Conservation (phyloP, 2,888 invertebrate genomes). For the Pammene aurita region DNA sequence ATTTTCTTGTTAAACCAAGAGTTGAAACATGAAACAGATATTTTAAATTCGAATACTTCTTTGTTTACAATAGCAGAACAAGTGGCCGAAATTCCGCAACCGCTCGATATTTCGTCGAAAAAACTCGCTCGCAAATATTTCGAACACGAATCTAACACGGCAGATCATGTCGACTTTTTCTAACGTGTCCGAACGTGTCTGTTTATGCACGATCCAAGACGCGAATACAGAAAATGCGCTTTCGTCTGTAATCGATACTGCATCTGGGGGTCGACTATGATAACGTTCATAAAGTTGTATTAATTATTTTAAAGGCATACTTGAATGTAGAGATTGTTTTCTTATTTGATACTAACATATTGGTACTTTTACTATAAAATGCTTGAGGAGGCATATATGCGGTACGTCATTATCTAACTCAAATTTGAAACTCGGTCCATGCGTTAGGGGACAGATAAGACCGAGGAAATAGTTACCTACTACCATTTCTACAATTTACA, state of each 20-base stretch:
- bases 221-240: conserved; percentile 36
- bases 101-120: conserved; percentile 43
- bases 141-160: conserved; percentile 50
- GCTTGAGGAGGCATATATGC: no score
- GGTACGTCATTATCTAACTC: no score
- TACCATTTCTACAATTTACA: no score
- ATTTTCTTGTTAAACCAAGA: neutral
- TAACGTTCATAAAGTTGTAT: neutral
- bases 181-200: conserved; percentile 60
- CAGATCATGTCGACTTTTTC: conserved; percentile 48
- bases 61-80: conserved; percentile 28
- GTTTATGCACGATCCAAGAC: conserved; percentile 61
- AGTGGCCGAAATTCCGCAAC: conserved; percentile 45
- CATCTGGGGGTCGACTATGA: conserved; percentile 31
- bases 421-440: no score
- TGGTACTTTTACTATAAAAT: no score
- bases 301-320: neutral
- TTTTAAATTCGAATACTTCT: conserved; percentile 14
- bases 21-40: conserved; percentile 13
- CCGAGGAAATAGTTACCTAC: no score
- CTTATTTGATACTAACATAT: no score
- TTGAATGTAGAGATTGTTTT: neutral
- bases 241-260: conserved; percentile 39
- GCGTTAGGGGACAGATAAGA: no score
- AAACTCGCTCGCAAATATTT: conserved; percentile 46